Base-by-base conservation (phyloP, 2,888 invertebrate genomes). In the Aproaerema taeniolella region DNA sequence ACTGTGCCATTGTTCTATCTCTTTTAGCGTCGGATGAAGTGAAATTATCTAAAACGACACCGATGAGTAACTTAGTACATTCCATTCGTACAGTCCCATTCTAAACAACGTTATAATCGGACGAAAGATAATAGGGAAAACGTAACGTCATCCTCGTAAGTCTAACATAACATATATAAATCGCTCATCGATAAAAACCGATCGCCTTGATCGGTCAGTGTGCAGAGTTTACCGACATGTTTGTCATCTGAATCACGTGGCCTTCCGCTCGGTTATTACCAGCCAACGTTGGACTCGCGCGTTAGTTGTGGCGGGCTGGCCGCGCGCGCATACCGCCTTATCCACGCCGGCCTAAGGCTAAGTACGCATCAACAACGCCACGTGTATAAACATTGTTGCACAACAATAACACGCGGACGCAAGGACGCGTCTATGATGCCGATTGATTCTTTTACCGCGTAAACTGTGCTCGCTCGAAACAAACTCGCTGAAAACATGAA, bases 341-440 rank as follows among this genome's bases (percentile, higher is more conserved):
- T 74, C 79, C 77, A 57, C 61, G 64, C 61, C 59, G 63, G 64
- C 63, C 51, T 47, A 34, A 46, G 44, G 60, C 59, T 62, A 66
- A 69, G 69, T 67, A 67, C 75, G 71, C 72, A 71, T 74, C 72
- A 69, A 69, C 67, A 66, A 47, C 64, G 72, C 79, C 83, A 83
- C 85, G 85, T 85, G 83, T 81, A 75, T 76, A 78, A 81, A 83
- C 81, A 82, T 72, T 78, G 79, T 81, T 76, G 80, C 81, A 80
- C 81, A 81, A 83, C 79, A 81, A 83, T 70, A 79, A 78, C 81
- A 82, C 69, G 70, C 70, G 73, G 63, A 63, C 61, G 61, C 78
- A 76, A 77, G 74, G 75, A 77, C 77, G 73, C 68, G 55, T 46
- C 58, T 55, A 49, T 59, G 63, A 58, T 61, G 62, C 61, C 33